phyloP scores from a whole-genome alignment of 1,140 invertebrate genomes.

The Diuraphis noxia region DNA sequence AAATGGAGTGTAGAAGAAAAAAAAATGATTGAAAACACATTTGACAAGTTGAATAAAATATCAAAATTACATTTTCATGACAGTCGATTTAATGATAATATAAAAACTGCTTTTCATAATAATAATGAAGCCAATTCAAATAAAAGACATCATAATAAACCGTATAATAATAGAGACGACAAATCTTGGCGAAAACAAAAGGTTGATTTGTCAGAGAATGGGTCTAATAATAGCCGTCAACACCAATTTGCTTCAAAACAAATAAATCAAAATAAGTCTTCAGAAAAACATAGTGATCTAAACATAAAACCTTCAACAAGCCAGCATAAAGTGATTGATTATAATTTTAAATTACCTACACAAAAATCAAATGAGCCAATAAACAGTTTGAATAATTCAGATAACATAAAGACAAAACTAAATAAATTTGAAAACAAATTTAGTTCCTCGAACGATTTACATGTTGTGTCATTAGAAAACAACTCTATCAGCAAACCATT shows the following conservation, averaged over 20 bases:
- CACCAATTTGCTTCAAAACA: neutral
- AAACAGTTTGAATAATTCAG: neutral
- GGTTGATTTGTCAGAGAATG: neutral
- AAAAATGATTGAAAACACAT: neutral
- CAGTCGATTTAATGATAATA: neutral
- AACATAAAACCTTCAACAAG: neutral
- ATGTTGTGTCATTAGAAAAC: neutral
- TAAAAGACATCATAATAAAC: neutral
- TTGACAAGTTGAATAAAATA: neutral
- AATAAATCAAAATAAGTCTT: neutral
- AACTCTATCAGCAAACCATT: neutral
- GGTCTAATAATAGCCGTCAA: neutral
- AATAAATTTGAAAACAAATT: neutral
- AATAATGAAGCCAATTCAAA: neutral
- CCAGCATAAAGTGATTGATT: neutral
- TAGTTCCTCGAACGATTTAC: neutral
- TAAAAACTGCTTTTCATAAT: neutral
- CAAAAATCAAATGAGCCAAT: neutral
- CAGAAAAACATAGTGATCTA: neutral
- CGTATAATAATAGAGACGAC: neutral
- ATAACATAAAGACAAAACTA: neutral
- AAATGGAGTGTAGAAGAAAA: neutral
- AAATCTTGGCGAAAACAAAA: neutral
- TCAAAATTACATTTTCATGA: neutral
- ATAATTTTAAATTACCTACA: neutral